Evolutionary conservation across 2,797 vertebrate genomes (phyloP).

Genomic region (Adelosebastes latens): DNA sequence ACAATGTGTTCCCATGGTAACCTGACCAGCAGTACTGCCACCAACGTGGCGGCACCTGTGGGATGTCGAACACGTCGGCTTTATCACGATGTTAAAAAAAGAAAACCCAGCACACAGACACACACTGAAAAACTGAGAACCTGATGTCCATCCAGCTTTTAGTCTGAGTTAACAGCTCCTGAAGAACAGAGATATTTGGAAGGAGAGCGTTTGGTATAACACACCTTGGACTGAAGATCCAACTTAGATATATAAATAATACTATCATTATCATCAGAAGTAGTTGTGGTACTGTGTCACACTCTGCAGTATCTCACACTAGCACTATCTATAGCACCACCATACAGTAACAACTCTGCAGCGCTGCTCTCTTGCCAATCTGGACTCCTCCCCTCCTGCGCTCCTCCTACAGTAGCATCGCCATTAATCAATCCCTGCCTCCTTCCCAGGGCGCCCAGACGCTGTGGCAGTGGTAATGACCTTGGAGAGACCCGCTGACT

Average conservation of each 20-base stretch:
- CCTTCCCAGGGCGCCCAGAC: constrained; percentile 65
- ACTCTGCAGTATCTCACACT: constrained; percentile 36
- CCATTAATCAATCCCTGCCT: constrained; percentile 81
- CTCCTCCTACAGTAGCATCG: constrained; percentile 35
- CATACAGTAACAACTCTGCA: constrained; percentile 43
- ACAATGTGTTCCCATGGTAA: constrained; percentile 69
- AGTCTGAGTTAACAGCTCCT: neutral
- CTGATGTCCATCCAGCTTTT: constrained; percentile 4
- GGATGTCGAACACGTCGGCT: constrained; percentile 16
- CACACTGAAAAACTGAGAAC: neutral
- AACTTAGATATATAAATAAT: neutral
- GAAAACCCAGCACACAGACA: neutral
- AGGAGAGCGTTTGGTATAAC: neutral
- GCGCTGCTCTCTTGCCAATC: constrained; percentile 43
- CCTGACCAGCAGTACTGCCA: constrained; percentile 35
- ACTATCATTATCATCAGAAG: neutral
- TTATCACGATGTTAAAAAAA: constrained; percentile 2
- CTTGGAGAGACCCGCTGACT: constrained; percentile 73
- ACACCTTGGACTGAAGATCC: neutral
- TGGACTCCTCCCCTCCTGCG: constrained; percentile 40
- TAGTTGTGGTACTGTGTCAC: neutral
- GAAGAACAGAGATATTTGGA: neutral
- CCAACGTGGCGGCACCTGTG: constrained; percentile 39
- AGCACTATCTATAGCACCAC: constrained; percentile 43
- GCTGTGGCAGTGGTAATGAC: constrained; percentile 75